Evolutionary conservation across 2,113 vertebrate genomes (phyloP).

Genomic region (Paralichthys olivaceus): DNA sequence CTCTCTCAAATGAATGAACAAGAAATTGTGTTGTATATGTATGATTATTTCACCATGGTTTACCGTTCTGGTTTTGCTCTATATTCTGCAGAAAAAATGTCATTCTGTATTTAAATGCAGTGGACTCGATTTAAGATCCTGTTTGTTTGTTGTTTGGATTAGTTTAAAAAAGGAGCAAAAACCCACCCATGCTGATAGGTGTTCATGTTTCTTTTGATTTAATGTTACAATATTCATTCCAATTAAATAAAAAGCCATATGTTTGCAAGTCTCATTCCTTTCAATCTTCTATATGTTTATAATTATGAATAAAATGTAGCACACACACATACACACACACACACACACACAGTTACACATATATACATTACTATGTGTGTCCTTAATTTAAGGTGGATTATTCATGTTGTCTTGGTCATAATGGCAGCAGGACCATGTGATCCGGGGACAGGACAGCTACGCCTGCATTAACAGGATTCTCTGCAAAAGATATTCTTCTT

Average conservation of each 20-base stretch:
- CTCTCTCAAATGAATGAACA: slow-evolving; percentile 39
- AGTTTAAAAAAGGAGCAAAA: slow-evolving; percentile 54
- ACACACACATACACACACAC: not conserved
- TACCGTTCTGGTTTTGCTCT: slow-evolving; percentile 58
- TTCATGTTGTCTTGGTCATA: not conserved
- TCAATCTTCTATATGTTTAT: slow-evolving; percentile 6
- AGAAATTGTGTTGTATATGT: slow-evolving; percentile 62
- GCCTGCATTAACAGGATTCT: not conserved
- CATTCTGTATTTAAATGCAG: slow-evolving; percentile 66
- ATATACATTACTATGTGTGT: not conserved
- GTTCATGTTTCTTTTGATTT: slow-evolving; percentile 74
- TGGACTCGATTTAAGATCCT: slow-evolving; percentile 36
- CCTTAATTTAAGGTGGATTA: not conserved
- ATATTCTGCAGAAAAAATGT: slow-evolving; percentile 50
- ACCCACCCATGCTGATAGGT: slow-evolving; percentile 49
- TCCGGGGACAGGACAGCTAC: slow-evolving; percentile 1
- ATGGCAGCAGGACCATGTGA: slow-evolving; percentile 8
- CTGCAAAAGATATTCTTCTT: slow-evolving; percentile 1
- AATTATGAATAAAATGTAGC: not conserved
- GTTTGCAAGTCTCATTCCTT: slow-evolving; percentile 61
- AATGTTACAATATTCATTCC: slow-evolving; percentile 76
- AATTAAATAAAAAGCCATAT: slow-evolving; percentile 83
- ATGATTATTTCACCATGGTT: slow-evolving; percentile 55
- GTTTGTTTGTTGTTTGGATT: slow-evolving; percentile 57
- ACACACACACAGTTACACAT: not conserved